Base-by-base conservation (phyloP, 1,140 invertebrate species). In the Nasonia longicornis region DNA sequence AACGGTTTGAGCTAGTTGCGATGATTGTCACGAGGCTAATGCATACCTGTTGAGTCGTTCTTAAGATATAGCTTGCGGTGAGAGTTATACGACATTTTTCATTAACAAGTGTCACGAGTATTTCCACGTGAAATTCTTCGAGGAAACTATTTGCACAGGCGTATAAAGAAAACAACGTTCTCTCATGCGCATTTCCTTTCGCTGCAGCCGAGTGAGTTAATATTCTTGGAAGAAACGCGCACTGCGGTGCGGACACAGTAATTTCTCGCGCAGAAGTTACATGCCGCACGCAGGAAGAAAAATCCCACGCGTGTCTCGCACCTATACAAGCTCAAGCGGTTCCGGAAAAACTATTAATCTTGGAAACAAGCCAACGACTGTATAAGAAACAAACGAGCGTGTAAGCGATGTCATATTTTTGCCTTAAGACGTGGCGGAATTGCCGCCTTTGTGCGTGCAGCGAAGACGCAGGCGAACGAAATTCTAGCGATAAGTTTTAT, bases 401-500 rank as follows among this genome's bases (percentile, higher is more conserved):
- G 42, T 77, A 77, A 77, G 76, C 76, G 76, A 69, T 35, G 76
- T 77, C 76, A 77, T 77, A 77, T 70, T 77, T 35, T 77, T 20
- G 52, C 16, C 66, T 58, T 42, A 26, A 69, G 35, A 20, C 35
- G 22, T 11, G 22, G 16, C 42, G 11, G 12, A 69, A 67, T 52
- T 29, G 35, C 31, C 11, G 70, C 66, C 45, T 71, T 58, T 79
- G 77, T 58, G 67, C 26, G 12, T 22, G 58, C 2, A 3, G 8
- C 3, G 45, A 3, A 42, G 42, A 45, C 35, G 77, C 77, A 14
- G 2, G 77, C 42, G 48, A n/a, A 58, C 16, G n/a, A 79, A 79
- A 79, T 79, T 72, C 48, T 11, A 22, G 0, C 22, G 0, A 22
- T 22, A 48, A 58, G 66, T 70, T 78, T 78, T 70, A 45, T 78